Evolutionary conservation across 1,140 invertebrate genomes (phyloP), one percentile per base, ranked within the genome.

Genomic region (Holcopasites calliopsidis): DNA sequence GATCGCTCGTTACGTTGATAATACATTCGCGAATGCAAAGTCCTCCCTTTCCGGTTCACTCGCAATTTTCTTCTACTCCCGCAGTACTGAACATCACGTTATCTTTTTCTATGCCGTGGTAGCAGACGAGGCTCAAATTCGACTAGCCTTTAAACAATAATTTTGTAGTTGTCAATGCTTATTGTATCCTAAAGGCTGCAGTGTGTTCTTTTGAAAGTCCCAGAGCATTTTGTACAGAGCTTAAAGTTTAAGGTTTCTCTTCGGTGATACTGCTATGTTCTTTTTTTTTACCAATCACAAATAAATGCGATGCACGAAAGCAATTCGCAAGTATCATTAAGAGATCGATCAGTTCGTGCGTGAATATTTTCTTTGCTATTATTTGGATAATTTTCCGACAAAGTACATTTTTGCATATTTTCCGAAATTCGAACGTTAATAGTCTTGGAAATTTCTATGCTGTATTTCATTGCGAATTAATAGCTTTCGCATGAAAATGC

Each of bases 81-180:
- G 65, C 33, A 16, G 13, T 54, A 55, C 10, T 66, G 38, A 13
- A 65, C 55, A 55, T 10, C 38, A 28, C 38, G 42, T 8, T 65
- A 38, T 47, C 52, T n/a, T 49, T 68, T 71, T 80, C 71, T 66
- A 73, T 61, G 42, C 62, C 70, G 62, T 58, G 55, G 70, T 54
- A 75, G 70, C 49, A 79, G 77, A 74, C 47, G 31, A 21, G 13
- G 61, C 31, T 74, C 31, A 35, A 73, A 73, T 64, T 64, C 69
- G 35, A n/a, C 55, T 47, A 61, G 28, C 21, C 70, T 40, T 54
- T 54, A 40, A 66, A 66, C 40, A 66, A 74, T 23, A 35, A 55
- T 44, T 55, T 44, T 44, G 11, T 47, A 65, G 50, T 35, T 47
- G 26, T 10, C 4, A 13, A 54, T 54, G 2, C 70, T 55, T 33